Conservation (phyloP, 2,888 invertebrate genomes). For the Calephelis perditalis region DNA sequence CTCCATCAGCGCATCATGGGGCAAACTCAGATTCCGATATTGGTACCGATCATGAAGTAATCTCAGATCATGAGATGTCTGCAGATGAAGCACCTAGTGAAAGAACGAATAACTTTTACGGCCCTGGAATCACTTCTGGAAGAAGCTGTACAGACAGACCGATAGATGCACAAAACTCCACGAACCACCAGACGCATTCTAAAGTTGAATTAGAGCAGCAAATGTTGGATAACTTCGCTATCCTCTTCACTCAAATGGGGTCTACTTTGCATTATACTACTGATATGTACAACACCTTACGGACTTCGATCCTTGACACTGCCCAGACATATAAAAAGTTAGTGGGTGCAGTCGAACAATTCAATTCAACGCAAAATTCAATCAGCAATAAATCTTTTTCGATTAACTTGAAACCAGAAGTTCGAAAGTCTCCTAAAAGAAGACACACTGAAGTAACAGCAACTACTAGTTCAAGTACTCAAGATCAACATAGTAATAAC, state of each 20-base stretch:
- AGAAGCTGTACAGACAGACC: constrained; percentile 15
- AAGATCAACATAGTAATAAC: not conserved
- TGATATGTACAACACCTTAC: not conserved
- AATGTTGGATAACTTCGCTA: not conserved
- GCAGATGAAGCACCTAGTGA: no score
- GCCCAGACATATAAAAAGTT: no score
- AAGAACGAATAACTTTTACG: no score
- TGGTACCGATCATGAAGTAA: no score
- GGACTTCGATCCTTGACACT: not conserved
- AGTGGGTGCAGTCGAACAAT: no score
- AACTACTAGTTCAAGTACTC: no score
- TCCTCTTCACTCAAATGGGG: not conserved
- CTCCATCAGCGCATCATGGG: constrained; percentile 10
- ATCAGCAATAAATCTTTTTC: no score
- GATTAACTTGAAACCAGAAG: no score
- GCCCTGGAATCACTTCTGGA: not conserved
- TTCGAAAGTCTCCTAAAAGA: no score
- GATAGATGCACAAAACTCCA: constrained; percentile 14
- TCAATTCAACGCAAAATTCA: no score
- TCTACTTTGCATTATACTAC: not conserved
- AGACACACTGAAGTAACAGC: no score
- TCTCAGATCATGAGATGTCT: no score
- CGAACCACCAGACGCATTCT: constrained; percentile 13
- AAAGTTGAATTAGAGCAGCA: constrained; percentile 12
- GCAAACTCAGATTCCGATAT: constrained; percentile 16